Evolutionary conservation across 35 echinoderm and acorn worm species (phyloP).

Genomic region (Amphiura filiformis): DNA sequence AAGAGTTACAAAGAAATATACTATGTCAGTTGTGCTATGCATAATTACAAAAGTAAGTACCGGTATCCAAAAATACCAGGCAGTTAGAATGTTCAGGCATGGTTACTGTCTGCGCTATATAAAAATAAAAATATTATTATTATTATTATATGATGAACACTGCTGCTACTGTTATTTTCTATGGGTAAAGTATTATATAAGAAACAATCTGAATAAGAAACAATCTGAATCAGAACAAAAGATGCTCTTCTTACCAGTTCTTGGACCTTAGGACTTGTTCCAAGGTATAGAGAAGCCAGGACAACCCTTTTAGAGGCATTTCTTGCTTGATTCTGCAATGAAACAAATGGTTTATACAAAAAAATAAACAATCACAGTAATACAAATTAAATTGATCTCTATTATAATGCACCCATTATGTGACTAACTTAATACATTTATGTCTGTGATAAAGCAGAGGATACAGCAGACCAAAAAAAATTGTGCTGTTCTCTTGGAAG

Average conservation of each 20-base stretch:
- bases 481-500: background rate
- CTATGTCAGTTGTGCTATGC: no score
- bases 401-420: background rate
- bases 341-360: no score
- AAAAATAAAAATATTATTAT: background rate
- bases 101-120: background rate
- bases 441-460: background rate
- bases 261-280: slow-evolving; percentile 48
- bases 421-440: background rate
- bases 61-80: background rate
- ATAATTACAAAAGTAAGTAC: no score
- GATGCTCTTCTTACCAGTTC: slow-evolving; percentile 43
- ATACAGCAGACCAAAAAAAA: background rate
- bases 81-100: background rate
- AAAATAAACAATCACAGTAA: background rate
- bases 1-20: no score
- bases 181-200: no score
- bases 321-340: slow-evolving; percentile 12
- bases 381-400: background rate
- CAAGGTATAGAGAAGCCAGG: slow-evolving; percentile 65
- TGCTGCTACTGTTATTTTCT: no score
- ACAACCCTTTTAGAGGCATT: slow-evolving; percentile 33
- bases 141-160: background rate
- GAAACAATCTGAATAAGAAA: background rate
- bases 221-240: background rate